Evolutionary conservation across 2,113 vertebrate species (phyloP).

Genomic region (Myiozetetes cayanensis): DNA sequence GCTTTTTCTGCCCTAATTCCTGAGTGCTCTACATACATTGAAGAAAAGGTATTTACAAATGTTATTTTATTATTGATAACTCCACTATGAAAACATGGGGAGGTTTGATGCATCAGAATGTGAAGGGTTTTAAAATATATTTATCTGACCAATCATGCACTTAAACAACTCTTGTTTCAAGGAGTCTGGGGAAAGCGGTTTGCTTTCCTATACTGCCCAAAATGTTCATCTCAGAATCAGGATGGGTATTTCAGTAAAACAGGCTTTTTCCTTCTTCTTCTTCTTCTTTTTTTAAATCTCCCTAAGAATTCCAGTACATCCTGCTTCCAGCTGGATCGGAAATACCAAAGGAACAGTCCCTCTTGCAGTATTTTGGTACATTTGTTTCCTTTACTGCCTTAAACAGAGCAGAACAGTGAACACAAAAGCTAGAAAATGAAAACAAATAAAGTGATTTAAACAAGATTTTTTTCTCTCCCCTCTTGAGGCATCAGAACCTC

Average conservation of each 20-base stretch:
- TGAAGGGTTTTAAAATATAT: background rate
- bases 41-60: background rate
- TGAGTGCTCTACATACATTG: background rate
- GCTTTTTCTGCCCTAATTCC: background rate
- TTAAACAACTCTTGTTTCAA: background rate
- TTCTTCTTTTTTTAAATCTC: background rate
- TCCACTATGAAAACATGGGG: background rate
- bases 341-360: constrained; percentile 34
- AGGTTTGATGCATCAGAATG: background rate
- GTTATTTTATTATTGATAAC: background rate
- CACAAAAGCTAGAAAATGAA: background rate
- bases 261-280: background rate
- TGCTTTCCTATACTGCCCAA: background rate
- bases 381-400: constrained; percentile 31
- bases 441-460: background rate
- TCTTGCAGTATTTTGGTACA: constrained; percentile 6
- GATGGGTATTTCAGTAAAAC: background rate
- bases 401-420: background rate
- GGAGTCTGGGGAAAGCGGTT: background rate
- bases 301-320: background rate
- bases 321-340: constrained; percentile 54
- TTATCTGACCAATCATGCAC: background rate
- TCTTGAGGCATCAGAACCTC: background rate
- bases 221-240: background rate
- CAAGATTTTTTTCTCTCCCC: background rate